Evolutionary conservation across 2,113 vertebrate species (phyloP), one percentile per base, ranked within the genome.

Genomic region (Tinamus guttatus): DNA sequence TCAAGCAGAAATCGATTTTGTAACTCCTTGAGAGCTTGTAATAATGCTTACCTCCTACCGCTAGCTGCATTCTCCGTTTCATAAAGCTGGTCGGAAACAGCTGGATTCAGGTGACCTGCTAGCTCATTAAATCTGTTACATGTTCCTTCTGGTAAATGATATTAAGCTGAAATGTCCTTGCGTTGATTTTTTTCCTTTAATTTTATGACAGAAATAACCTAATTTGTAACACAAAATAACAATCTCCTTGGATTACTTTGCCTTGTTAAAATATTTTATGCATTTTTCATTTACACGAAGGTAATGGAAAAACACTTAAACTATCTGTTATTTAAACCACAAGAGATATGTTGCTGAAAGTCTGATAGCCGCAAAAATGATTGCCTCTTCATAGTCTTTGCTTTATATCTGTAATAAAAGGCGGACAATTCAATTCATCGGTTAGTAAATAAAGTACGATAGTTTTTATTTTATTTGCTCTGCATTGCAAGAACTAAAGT

Each of bases 311-410:
- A 98, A 98, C 98, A 98, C 98, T 99, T 98, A 99, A 98, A 98
- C 98, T 98, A 99, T 98, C 98, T 99, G 98, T 99, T 98, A 98
- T 98, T 98, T 98, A 99, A 99, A 98, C 98, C 99, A 98, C 98
- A 97, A 98, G 99, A 99, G 98, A 98, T 98, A 98, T 98, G 97
- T 98, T 98, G 97, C 97, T 97, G 97, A 97, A 98, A 98, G 97
- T 98, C 97, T 98, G 98, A 98, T 98, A 98, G 98, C 96, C 96
- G 92, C 98, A 98, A 98, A 99, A 99, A 98, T 98, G 98, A 99
- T 98, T 98, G 98, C 98, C 98, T 99, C 98, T 98, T 99, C 98
- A 98, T 98, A 98, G 98, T 98, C 98, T 98, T 98, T 98, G 98
- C 98, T 99, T 99, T 99, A 98, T 98, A 98, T 98, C 95, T 96